Evolutionary conservation across 2,888 invertebrate species (phyloP).

Genomic region (Lysandra coridon): DNA sequence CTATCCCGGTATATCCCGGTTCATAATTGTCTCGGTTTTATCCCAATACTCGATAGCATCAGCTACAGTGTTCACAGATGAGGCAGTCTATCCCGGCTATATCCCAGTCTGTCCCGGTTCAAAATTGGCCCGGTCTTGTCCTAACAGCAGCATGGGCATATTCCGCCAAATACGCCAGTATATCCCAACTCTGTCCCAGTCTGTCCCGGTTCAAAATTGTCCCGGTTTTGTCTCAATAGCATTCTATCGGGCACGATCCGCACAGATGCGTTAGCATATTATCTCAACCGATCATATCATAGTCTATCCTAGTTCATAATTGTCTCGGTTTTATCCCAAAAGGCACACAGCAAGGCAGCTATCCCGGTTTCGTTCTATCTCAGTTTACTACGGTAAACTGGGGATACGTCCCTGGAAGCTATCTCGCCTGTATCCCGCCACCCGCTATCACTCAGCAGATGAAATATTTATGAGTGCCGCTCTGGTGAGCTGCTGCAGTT

Average conservation of each 20-base stretch:
- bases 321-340: not conserved
- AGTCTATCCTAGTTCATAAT: not conserved
- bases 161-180: no score
- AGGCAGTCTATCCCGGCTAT: not conserved
- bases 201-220: no score
- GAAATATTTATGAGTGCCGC: conserved; percentile 37
- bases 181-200: no score
- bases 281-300: no score
- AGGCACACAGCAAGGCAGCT: not conserved
- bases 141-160: not conserved
- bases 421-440: not conserved
- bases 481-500: conserved; percentile 23
- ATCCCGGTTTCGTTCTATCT: not conserved
- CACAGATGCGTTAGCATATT: not conserved
- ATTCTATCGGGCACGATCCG: no score
- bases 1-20: conserved; percentile 9
- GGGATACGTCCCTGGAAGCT: not conserved
- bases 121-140: not conserved
- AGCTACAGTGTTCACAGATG: not conserved
- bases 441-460: conserved; percentile 32
- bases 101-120: not conserved
- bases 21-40: not conserved
- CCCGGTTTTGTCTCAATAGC: not conserved
- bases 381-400: not conserved
- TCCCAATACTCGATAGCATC: no score